phyloP scores from a whole-genome alignment of 2,113 vertebrate genomes.

The Psittacula cyanocephala region DNA sequence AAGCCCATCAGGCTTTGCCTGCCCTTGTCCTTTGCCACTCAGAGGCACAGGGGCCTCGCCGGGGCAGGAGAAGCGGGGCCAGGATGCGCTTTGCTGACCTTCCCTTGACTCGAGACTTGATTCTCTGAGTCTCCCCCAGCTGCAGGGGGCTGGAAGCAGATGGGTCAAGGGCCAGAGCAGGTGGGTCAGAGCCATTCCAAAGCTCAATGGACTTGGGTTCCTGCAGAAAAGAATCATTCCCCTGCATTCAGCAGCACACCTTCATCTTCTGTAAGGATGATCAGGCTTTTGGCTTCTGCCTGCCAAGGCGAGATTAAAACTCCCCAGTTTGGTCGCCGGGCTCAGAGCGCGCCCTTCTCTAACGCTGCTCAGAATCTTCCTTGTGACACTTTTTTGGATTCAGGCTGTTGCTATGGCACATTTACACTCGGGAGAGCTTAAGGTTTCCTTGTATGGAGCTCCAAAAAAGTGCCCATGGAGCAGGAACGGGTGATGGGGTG shows the following conservation, averaged over 20 bases:
- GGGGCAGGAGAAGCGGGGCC: not conserved
- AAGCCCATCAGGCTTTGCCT: not conserved
- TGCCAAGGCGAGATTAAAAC: not conserved
- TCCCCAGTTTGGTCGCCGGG: not conserved
- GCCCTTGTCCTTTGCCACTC: not conserved
- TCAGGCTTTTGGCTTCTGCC: not conserved
- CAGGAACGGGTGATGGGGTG: not conserved
- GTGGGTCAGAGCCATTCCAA: not conserved
- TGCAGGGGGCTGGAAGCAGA: not conserved
- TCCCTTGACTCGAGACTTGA: not conserved
- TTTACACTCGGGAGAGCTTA: not conserved
- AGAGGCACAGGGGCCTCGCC: not conserved
- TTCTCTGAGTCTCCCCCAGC: not conserved
- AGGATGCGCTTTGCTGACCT: not conserved
- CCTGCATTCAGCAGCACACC: not conserved
- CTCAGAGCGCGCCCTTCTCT: not conserved
- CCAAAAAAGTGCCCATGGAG: not conserved
- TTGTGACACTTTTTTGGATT: not conserved
- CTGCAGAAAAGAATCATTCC: not conserved
- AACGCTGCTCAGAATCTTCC: not conserved
- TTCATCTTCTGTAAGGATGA: not conserved
- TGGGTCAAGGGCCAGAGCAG: not conserved
- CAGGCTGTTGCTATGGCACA: constrained; percentile 18
- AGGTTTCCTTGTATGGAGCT: constrained; percentile 11
- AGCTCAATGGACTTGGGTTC: not conserved